Evolutionary conservation across 2,888 invertebrate species (phyloP), one percentile per base, ranked within the genome.

Genomic region (Laothoe populi): DNA sequence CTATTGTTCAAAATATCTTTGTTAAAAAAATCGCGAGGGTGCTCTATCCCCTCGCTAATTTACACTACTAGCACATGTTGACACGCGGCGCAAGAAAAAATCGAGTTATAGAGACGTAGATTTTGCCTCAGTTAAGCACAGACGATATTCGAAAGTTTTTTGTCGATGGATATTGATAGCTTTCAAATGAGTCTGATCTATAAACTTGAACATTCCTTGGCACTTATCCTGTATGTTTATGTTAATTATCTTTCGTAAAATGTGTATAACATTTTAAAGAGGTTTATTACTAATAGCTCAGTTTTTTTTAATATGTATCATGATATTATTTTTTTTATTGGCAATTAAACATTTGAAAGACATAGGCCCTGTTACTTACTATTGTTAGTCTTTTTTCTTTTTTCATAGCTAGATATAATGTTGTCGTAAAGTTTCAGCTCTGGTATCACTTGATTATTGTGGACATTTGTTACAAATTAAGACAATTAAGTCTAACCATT

Each of bases 31-130:
- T 83, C 77, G 88, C 87, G 84, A 90, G 92, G 92, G 92, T 84
- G 86, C 83, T 78, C 72, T 71, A 74, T 79, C 82, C 92, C 92
- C 90, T 82, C 84, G 91, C 90, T 92, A 92, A 92, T 92, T 92
- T 92, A 85, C 81, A 90, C 86, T 84, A 75, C 82, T 79, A 82
- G 90, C 92, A 88, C 90, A 91, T 90, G 92, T 88, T 88, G 92
- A 91, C 92, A 91, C 92, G 91, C 88, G 90, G 79, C 81, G 72
- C 69, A 70, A 79, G 81, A 88, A 85, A 88, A 86, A 88, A 88
- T 82, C 79, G 71, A 72, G 82, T 82, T 78, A 84, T 77, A 78
- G 79, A 77, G 81, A 92, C 90, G 90, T 77, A 84, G 83, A 75
- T 90, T 89, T 90, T 81, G 82, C 88, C 89, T 91, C 89, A 81